Evolutionary conservation across 2,888 invertebrate genomes (phyloP), one percentile per base, ranked within the genome.

Genomic region (Sipha maydis): DNA sequence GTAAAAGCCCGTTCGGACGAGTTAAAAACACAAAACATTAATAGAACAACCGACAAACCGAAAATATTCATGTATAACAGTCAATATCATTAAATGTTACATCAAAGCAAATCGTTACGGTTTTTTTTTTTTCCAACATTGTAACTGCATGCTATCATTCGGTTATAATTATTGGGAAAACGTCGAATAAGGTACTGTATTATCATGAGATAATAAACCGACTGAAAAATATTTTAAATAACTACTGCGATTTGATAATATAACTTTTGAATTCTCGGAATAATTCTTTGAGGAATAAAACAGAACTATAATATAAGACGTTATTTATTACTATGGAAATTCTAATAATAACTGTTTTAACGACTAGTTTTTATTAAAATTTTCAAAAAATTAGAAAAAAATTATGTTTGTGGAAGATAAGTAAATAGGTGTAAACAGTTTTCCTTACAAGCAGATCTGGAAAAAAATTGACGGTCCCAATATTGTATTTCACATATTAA

Each of bases 401-500:
- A n/a, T n/a, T 67, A n/a, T 8, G 7, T 21, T 1, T 61, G 7
- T 5, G 11, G n/a, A 67, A 28, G 67, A 67, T 67, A 67, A 67
- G 9, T 9, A 28, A 80, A 67, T 80, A 28, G 21, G 25, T 67
- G 1, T 41, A 41, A 67, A 80, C 38, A 19, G 3, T 38, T 67
- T 80, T 9, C 3, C 17, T n/a, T 28, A 80, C 38, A 9, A 80
- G 17, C 41, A 21, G 7, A 25, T 67, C 1, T n/a, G 80, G 8
- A 25, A 67, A 25, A 67, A 80, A 80, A 80, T 67, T 38, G n/a
- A 85, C 25, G n/a, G 41, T 76, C 38, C 61, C 31, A 83, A 41
- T 76, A 76, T 34, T 82, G n/a, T 67, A 80, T 41, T 41, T 48
- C 41, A 71, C 69, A 54, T 71, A 71, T 71, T 41, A 69, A 83